Evolutionary conservation across 2,113 vertebrate genomes (phyloP), one percentile per base, ranked within the genome.

Genomic region (Puffinus mauretanicus): DNA sequence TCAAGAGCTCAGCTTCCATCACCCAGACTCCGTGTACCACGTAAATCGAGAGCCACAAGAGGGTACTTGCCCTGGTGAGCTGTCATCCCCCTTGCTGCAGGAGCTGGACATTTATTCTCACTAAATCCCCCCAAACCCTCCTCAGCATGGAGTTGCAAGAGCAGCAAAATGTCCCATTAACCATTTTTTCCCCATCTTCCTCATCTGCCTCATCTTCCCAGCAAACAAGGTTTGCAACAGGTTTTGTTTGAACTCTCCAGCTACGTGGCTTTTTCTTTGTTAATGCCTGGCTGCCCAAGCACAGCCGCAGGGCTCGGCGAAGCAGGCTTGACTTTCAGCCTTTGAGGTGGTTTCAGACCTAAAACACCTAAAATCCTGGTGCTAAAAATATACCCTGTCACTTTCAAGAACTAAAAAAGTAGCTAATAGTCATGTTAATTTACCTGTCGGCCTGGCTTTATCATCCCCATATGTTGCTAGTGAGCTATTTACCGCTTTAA

Each of bases 351-450:
- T 94, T 95, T 94, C 24, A 3, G 55, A 54, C 24, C 25, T 47
- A 40, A 88, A 82, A 5, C 44, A 67, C 49, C 25, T 76, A 44
- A 92, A 94, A 40, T 22, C 30, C n/a, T 40, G 17, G 10, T 55
- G 34, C 66, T 93, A 87, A 95, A 96, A 94, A 92, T 89, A 94
- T 1, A 32, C 22, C 15, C n/a, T 72, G 54, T 5, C 21, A 42
- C 61, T 95, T 94, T 87, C 69, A 91, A 88, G 91, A 95, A 85
- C 90, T 79, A 11, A 76, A 94, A 54, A 62, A 11, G 49, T 26
- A 14, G 2, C 49, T 54, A 51, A 5, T 8, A 64, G 27, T 47
- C 2, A 1, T 24, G 16, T 61, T 58, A 51, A 76, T 82, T 72
- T 57, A 81, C 57, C 44, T 78, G 38, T 11, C 6, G 2, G 71